These are phyloP conservation scores for Typhlichthys subterraneus DNA, from an alignment of 2,797 vertebrate genomes.

Conservation along the genomic window DNA sequence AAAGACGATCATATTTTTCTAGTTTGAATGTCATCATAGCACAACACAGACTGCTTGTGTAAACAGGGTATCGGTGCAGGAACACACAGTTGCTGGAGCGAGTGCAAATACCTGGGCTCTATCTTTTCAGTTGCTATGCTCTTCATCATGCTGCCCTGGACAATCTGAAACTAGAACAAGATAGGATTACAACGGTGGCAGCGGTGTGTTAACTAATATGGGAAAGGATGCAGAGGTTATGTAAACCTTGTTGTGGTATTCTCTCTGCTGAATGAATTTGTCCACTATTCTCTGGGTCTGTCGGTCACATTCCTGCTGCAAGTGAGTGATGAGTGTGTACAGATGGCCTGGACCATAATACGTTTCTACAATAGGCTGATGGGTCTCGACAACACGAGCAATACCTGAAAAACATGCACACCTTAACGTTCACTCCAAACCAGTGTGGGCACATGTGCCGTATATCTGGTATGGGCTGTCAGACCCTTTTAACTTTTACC, in stretches of 20 bases:
- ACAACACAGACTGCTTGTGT: too few relatives aligned
- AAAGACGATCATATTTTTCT: too few relatives aligned
- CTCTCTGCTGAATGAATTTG: conserved; percentile 91
- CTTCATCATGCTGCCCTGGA: conserved; percentile 94
- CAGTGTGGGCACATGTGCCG: too few relatives aligned
- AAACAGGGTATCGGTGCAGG: background rate
- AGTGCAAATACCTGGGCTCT: conserved; percentile 85
- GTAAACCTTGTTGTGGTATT: conserved; percentile 90
- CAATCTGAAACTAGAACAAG: conserved; percentile 88
- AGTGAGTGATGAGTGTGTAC: conserved; percentile 90
- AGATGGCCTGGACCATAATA: conserved; percentile 95
- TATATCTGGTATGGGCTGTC: background rate
- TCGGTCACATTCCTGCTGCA: conserved; percentile 92
- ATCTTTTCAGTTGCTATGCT: conserved; percentile 86
- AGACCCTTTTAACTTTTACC: conserved; percentile 68
- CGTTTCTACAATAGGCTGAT: conserved; percentile 96
- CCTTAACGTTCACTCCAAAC: too few relatives aligned
- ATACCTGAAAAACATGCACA: conserved; percentile 79
- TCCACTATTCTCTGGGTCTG: conserved; percentile 95
- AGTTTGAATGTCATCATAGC: too few relatives aligned
- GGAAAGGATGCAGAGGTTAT: background rate
- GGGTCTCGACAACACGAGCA: conserved; percentile 93
- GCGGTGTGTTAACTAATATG: background rate
- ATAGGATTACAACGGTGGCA: background rate
- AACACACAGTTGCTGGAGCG: background rate